phyloP scores from a whole-genome alignment of 2,888 invertebrate genomes.

The Xestia sexstrigata region DNA sequence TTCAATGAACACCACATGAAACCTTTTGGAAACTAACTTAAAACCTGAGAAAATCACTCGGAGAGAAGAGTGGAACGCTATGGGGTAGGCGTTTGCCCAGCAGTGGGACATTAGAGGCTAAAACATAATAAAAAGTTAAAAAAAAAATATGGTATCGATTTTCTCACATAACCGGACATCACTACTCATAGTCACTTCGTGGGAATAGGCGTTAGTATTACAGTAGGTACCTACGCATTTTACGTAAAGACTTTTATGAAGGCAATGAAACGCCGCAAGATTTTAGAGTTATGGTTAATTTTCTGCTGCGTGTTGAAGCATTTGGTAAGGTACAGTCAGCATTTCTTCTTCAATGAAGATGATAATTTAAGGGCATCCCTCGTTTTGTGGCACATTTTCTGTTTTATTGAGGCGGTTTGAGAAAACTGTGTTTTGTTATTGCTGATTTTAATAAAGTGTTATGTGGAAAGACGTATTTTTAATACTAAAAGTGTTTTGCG shows the following conservation, averaged over 20 bases:
- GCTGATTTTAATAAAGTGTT: constrained; percentile 40
- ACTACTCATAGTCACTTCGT: constrained; percentile 49
- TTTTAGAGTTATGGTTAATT: constrained; percentile 75
- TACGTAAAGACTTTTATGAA: constrained; percentile 75
- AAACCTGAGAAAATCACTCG: too few species aligned
- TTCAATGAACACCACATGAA: too few species aligned
- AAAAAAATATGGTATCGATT: not conserved
- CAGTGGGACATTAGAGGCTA: too few species aligned
- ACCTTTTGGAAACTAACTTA: too few species aligned
- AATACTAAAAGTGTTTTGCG: too few species aligned
- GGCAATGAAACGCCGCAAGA: constrained; percentile 78
- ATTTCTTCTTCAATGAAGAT: constrained; percentile 61
- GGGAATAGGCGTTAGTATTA: constrained; percentile 62
- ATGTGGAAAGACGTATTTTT: constrained; percentile 4
- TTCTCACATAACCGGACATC: constrained; percentile 32
- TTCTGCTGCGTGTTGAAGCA: constrained; percentile 64
- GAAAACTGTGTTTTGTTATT: constrained; percentile 39
- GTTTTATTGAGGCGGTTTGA: constrained; percentile 37
- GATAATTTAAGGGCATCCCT: constrained; percentile 64
- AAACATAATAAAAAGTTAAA: not conserved
- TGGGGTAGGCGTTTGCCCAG: too few species aligned
- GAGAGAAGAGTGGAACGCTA: too few species aligned
- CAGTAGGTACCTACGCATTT: constrained; percentile 65
- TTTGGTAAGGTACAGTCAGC: constrained; percentile 61
- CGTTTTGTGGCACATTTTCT: constrained; percentile 50